Conservation (phyloP, 2,888 invertebrate species). For the Papilio demoleus region DNA sequence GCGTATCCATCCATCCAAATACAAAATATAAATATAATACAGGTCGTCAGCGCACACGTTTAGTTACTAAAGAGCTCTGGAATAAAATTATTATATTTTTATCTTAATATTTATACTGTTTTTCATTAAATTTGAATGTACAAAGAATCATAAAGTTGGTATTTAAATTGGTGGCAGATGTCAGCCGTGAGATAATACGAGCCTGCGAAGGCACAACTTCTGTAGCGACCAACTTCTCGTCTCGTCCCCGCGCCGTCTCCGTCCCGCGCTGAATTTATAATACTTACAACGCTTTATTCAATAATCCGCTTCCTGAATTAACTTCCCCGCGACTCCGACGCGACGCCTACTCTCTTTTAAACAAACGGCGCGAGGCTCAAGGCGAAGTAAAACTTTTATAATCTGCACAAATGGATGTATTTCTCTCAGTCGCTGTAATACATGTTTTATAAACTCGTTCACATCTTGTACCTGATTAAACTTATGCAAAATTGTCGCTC, state of each 20-base stretch:
- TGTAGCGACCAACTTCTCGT: slow-evolving; percentile 26
- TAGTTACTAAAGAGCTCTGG: not conserved
- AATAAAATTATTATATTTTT: too few species aligned
- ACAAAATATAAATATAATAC: too few species aligned
- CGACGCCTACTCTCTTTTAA: slow-evolving; percentile 6
- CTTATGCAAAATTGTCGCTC: not conserved
- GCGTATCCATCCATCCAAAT: too few species aligned
- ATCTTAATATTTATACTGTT: not conserved
- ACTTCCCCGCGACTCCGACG: slow-evolving; percentile 7
- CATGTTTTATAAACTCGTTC: not conserved
- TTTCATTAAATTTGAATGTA: slow-evolving; percentile 1
- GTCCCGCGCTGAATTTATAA: slow-evolving; percentile 51
- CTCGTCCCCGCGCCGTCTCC: not conserved
- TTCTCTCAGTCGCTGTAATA: not conserved
- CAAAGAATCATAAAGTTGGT: slow-evolving; percentile 2
- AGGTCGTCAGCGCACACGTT: not conserved
- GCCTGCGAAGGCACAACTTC: slow-evolving; percentile 24
- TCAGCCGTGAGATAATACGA: slow-evolving; percentile 42
- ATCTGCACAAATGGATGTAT: not conserved
- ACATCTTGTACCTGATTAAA: not conserved
- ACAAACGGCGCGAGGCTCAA: slow-evolving; percentile 1
- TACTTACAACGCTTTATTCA: slow-evolving; percentile 59
- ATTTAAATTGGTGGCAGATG: slow-evolving; percentile 28
- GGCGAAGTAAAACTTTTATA: slow-evolving; percentile 7
- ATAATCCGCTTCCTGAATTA: slow-evolving; percentile 45